Conservation (phyloP, 2,888 invertebrate genomes). For the Steinernema scapterisci region DNA sequence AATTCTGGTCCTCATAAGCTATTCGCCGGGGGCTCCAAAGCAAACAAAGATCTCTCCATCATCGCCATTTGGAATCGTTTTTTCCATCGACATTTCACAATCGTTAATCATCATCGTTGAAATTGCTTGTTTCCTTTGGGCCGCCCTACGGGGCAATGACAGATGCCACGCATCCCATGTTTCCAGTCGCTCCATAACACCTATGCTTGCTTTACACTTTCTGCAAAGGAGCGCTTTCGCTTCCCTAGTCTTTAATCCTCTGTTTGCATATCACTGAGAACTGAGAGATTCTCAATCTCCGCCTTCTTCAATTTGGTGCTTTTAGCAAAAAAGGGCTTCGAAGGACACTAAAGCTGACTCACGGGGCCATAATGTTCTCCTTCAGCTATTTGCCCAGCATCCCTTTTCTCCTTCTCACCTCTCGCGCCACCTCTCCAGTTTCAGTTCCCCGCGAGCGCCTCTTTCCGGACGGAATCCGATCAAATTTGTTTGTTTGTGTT, state of each 20-base stretch:
- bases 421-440: neutral
- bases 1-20: no score
- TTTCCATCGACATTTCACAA: neutral
- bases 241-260: neutral
- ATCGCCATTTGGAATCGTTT: neutral
- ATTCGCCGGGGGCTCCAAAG: no score
- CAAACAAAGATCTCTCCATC: no score
- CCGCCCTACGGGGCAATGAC: neutral
- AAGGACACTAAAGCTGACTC: neutral
- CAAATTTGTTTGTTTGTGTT: constrained; percentile 16
- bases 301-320: neutral
- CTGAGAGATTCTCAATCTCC: neutral
- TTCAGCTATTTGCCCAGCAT: neutral
- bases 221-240: neutral
- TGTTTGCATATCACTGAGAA: constrained; percentile 16
- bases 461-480: neutral
- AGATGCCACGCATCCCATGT: no score
- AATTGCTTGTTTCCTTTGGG: neutral
- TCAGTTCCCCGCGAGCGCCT: neutral
- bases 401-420: neutral
- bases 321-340: neutral
- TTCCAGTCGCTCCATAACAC: neutral
- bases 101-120: neutral
- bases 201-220: neutral
- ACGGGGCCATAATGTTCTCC: neutral